Evolutionary conservation across 2,888 invertebrate genomes (phyloP).

Genomic region (Mechanitis messenoides): DNA sequence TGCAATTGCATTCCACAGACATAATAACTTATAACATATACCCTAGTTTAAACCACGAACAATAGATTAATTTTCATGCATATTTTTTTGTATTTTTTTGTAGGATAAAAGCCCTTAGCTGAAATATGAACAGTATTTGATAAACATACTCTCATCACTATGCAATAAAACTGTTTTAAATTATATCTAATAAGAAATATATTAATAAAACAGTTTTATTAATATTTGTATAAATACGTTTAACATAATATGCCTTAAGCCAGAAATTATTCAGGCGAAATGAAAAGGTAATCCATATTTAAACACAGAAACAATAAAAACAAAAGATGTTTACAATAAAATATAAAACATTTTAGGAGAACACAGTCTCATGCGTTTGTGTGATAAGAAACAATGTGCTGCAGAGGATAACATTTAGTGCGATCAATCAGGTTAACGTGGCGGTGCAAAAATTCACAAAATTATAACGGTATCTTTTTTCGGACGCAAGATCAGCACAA

Average conservation of each 20-base stretch:
- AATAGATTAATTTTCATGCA: constrained; percentile 8
- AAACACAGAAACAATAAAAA: constrained; percentile 24
- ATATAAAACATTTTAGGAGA: constrained; percentile 36
- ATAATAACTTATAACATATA: not conserved
- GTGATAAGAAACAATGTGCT: constrained; percentile 53
- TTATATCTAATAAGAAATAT: not conserved
- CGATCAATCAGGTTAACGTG: constrained; percentile 52
- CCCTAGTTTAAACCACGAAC: not conserved
- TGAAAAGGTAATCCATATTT: constrained; percentile 12
- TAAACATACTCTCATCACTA: not conserved
- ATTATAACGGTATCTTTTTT: constrained; percentile 39
- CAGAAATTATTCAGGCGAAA: constrained; percentile 12
- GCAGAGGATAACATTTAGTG: constrained; percentile 65
- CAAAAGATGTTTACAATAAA: constrained; percentile 33
- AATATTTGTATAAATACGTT: constrained; percentile 3
- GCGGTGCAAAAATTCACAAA: constrained; percentile 53
- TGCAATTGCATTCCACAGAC: no score
- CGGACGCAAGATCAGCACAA: constrained; percentile 44
- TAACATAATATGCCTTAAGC: constrained; percentile 6
- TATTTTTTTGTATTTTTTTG: not conserved
- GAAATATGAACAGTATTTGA: not conserved
- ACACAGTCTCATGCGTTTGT: constrained; percentile 55
- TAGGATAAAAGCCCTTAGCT: not conserved
- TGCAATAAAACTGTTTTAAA: constrained; percentile 4
- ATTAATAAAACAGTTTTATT: constrained; percentile 1